Evolutionary conservation across 92 coral and sea anemone genomes (phyloP).

Genomic region (Palythoa grandiflora): DNA sequence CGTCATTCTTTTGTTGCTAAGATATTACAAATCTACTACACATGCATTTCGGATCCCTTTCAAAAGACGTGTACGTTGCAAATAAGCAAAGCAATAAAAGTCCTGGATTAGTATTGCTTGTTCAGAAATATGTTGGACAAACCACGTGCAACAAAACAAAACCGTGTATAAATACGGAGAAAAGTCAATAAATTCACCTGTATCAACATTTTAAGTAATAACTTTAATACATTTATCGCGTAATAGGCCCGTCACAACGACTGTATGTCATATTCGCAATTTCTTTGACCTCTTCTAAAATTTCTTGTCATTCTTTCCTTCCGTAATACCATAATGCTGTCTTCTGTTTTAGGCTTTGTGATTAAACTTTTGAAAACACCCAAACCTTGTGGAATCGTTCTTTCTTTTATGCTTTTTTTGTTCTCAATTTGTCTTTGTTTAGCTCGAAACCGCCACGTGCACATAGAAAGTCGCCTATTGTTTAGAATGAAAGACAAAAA

Average conservation of each 20-base stretch:
- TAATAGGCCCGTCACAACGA: not conserved
- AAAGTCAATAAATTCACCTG: constrained; percentile 44
- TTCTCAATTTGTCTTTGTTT: constrained; percentile 17
- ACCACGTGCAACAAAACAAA: constrained; percentile 47
- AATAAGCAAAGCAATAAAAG: not conserved
- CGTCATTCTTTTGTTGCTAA: not conserved
- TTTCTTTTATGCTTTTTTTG: constrained; percentile 9
- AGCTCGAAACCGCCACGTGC: constrained; percentile 16
- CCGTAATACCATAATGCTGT: not conserved
- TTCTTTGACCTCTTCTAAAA: not conserved
- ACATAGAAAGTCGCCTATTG: not conserved
- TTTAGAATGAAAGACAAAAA: constrained; percentile 10
- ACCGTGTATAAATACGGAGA: constrained; percentile 18
- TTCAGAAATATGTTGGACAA: not conserved
- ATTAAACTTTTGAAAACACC: not conserved
- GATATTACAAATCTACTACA: not conserved
- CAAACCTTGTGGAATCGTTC: not conserved
- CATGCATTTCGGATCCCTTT: not conserved
- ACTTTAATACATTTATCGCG: constrained; percentile 28
- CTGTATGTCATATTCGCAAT: not conserved
- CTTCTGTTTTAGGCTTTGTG: not conserved
- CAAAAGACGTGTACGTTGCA: too few species aligned
- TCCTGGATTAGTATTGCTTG: constrained; percentile 14
- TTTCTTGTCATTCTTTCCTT: not conserved
- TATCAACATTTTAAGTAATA: constrained; percentile 18